Conservation (phyloP, 2,113 vertebrate genomes). For the Turnix velox region DNA sequence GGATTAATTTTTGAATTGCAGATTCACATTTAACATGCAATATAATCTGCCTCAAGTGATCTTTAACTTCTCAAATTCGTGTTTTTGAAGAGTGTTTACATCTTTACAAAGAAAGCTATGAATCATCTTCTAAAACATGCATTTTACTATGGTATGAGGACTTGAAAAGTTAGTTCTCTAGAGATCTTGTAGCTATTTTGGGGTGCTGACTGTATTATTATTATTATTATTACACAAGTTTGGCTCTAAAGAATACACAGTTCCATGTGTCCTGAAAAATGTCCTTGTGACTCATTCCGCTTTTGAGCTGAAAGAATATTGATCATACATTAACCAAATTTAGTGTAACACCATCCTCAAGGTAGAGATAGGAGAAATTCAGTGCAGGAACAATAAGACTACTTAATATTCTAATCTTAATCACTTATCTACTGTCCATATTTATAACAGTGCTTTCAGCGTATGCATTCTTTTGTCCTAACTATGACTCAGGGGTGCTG, state of each 20-base stretch:
- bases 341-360: neutral
- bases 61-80: rapidly evolving
- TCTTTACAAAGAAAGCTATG: neutral
- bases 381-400: neutral
- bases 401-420: conserved; percentile 24
- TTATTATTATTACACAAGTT: neutral
- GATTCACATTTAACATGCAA: neutral
- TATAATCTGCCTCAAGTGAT: neutral
- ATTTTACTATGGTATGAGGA: neutral
- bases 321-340: conserved; percentile 8
- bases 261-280: neutral
- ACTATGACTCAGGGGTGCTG: neutral
- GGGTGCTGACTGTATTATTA: neutral
- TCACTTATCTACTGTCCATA: neutral
- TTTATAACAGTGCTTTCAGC: neutral
- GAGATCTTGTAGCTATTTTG: neutral
- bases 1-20: neutral
- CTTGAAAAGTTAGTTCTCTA: neutral
- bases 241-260: neutral
- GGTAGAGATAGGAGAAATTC: neutral
- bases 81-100: neutral
- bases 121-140: neutral
- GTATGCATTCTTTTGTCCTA: neutral
- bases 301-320: conserved; percentile 1
- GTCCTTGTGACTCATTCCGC: neutral